Evolutionary conservation across 2,888 invertebrate genomes (phyloP).

Genomic region (Timema podura): DNA sequence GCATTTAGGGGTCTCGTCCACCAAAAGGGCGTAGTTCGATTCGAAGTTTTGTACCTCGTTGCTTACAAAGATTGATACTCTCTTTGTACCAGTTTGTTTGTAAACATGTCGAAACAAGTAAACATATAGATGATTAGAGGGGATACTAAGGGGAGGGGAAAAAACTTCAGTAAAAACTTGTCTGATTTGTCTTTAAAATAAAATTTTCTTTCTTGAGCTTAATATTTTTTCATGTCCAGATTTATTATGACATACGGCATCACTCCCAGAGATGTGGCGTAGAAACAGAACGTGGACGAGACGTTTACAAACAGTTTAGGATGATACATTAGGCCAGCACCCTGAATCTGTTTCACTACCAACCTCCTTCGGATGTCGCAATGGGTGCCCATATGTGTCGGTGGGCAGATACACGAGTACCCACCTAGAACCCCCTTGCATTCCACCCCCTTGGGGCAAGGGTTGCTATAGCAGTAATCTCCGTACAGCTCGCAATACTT

Average conservation of each 20-base stretch:
- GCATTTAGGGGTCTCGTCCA: background rate
- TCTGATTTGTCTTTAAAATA: background rate
- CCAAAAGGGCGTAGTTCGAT: background rate
- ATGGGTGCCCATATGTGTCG: background rate
- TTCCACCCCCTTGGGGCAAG: background rate
- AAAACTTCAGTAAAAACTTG: background rate
- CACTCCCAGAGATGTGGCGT: background rate
- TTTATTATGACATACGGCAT: background rate
- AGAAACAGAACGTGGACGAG: background rate
- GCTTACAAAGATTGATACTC: background rate
- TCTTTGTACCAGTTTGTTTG: background rate
- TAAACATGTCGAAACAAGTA: background rate
- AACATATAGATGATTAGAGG: background rate
- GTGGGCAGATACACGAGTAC: background rate
- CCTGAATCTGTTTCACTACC: background rate
- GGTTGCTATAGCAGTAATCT: background rate
- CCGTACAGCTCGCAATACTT: background rate
- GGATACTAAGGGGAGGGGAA: background rate
- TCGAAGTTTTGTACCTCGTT: background rate
- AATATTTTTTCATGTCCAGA: background rate
- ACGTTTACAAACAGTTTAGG: background rate
- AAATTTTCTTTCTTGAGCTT: background rate
- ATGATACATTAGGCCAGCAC: background rate
- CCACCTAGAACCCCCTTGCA: background rate
- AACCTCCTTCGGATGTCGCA: background rate